These are phyloP conservation scores for Hormiphora californensis DNA, from an alignment of 37 sponge, comb jelly and placozoan species.

Conservation along the genomic window DNA sequence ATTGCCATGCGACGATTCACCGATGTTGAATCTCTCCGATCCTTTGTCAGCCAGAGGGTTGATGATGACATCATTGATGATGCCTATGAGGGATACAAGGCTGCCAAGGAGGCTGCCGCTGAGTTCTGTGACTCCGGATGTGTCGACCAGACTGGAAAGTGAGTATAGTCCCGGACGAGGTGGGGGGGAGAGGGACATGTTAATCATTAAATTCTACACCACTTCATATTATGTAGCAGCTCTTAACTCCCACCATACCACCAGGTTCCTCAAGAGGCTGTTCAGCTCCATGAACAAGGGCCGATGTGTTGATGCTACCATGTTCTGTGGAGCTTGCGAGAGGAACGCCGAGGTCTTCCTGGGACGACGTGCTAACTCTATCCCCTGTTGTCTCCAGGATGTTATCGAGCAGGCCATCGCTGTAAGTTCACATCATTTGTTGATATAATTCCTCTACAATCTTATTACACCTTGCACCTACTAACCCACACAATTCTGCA, in stretches of 20 bases:
- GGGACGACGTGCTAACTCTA: too few species aligned
- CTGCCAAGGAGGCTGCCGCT: neutral
- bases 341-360: neutral
- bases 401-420: neutral
- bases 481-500: too few species aligned
- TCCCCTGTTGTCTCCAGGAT: slow-evolving; percentile 3
- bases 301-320: neutral
- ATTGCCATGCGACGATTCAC: neutral
- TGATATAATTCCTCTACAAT: too few species aligned
- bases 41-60: neutral
- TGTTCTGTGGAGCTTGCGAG: neutral
- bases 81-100: neutral
- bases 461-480: too few species aligned
- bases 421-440: too few species aligned
- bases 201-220: neutral
- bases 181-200: neutral
- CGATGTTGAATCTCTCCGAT: neutral
- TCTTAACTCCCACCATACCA: too few species aligned
- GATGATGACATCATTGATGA: neutral
- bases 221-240: slow-evolving; percentile 47
- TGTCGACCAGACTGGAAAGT: neutral
- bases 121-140: neutral
- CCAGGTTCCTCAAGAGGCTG: neutral
- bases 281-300: neutral
- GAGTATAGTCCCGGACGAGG: too few species aligned